Evolutionary conservation across 2,888 invertebrate genomes (phyloP).

Genomic region (Nemoura dubitans): DNA sequence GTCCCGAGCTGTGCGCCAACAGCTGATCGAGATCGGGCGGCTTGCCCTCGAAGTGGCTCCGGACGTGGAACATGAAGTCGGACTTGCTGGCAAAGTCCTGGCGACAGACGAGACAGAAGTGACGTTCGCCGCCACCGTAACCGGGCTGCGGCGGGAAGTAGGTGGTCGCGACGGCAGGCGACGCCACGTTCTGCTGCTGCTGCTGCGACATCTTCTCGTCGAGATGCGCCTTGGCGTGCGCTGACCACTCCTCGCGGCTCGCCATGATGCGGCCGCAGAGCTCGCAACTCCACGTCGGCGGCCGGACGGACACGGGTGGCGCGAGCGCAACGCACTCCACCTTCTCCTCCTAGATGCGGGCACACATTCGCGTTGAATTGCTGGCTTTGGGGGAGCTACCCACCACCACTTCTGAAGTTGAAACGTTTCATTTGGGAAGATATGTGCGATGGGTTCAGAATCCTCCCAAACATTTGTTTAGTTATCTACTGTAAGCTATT

Average conservation of each 20-base stretch:
- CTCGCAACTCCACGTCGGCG: conserved; percentile 78
- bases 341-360: neutral
- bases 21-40: conserved; percentile 50
- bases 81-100: conserved; percentile 73
- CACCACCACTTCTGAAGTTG: no score
- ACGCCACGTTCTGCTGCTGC: conserved; percentile 51
- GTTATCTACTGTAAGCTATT: no score
- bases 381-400: no score
- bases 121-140: conserved; percentile 58
- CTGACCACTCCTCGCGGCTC: conserved; percentile 79
- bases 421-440: no score
- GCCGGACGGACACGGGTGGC: conserved; percentile 43
- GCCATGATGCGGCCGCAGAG: conserved; percentile 77
- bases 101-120: conserved; percentile 72
- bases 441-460: no score
- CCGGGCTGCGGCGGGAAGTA: conserved; percentile 56
- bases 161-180: conserved; percentile 57
- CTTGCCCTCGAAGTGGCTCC: conserved; percentile 68
- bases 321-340: conserved; percentile 41
- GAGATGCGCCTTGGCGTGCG: conserved; percentile 77
- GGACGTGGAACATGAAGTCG: conserved; percentile 75
- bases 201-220: conserved; percentile 59
- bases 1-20: conserved; percentile 65
- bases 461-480: no score
- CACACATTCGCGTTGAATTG: no score